These are phyloP conservation scores for Artemia franciscana DNA, from an alignment of 1,140 invertebrate genomes.

Conservation along the genomic window DNA sequence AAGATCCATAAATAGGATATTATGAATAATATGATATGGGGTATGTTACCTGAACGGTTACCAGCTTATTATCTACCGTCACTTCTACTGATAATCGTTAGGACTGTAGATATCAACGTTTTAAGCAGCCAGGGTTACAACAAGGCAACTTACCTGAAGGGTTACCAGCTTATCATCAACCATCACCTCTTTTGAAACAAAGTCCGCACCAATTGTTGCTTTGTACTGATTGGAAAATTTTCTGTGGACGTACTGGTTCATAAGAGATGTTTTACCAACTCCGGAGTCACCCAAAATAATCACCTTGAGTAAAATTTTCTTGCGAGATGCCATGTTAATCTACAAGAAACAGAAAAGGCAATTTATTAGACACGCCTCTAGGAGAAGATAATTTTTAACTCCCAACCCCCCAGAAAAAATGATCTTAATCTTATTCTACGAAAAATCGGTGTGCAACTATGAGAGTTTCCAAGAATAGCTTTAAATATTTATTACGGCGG, in stretches of 20 bases:
- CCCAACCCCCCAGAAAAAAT: too few species aligned
- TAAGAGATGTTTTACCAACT: constrained; percentile 97
- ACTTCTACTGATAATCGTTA: neutral
- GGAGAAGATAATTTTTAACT: too few species aligned
- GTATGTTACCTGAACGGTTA: neutral
- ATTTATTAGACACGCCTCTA: too few species aligned
- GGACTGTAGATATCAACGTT: neutral
- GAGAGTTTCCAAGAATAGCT: too few species aligned
- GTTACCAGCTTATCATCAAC: constrained; percentile 95
- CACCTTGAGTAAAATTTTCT: constrained; percentile 88
- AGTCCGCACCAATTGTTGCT: constrained; percentile 98
- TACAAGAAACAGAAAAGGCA: too few species aligned
- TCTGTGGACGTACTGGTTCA: constrained; percentile 99
- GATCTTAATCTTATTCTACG: too few species aligned
- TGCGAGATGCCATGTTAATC: constrained; percentile 68
- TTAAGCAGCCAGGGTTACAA: too few species aligned
- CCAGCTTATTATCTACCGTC: neutral
- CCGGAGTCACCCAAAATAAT: constrained; percentile 94
- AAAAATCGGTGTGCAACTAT: too few species aligned
- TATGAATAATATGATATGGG: too few species aligned
- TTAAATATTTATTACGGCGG: too few species aligned
- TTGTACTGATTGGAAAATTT: constrained; percentile 99
- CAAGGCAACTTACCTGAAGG: constrained; percentile 56
- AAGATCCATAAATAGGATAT: too few species aligned
- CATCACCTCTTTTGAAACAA: constrained; percentile 95